Base-by-base conservation (phyloP, 2,797 vertebrate species). In the Aphelocoma californica region DNA sequence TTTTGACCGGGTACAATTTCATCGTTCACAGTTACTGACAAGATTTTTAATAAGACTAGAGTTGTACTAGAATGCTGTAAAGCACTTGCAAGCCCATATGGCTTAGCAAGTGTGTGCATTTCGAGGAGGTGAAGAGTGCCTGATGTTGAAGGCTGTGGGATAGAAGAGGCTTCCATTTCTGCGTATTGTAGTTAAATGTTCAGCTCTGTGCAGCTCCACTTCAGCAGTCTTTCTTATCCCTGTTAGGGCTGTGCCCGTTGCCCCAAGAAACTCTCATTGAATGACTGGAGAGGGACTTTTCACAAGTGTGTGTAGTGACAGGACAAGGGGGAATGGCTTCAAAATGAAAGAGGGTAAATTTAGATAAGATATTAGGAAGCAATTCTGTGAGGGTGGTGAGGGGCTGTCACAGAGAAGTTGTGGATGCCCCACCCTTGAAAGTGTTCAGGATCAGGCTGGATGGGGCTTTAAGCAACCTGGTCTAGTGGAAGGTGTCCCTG, bases 41-140 rank as follows among this genome's bases (percentile, higher is more conserved):
- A 53, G 83, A 60, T 57, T 95, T 91, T 86, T 75, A 84, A 47
- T 80, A 88, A 81, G 50, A 83, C 51, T 77, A 29, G 48, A 93
- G 42, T 71, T 3, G 2, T 38, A 56, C 36, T 19, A 71, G 80
- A 23, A 51, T 57, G 29, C 66, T 50, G n/a, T 81, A 78, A 78
- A 78, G 64, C 61, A 78, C 50, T 83, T 60, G 45, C 65, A 91
- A 88, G 34, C 31, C 86, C 80, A 69, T 50, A 88, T 65, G 73
- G 34, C 69, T 91, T 88, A 83, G 85, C 47, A 81, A 83, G 58
- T 40, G 34, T 62, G 45, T 44, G 60, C 32, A 70, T 75, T 95
- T 90, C 38, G 25, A 79, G 70, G 62, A 77, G 50, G 19, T 74
- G 38, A 86, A 67, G 54, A 83, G 61, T 51, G 62, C 45, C 70